Base-by-base conservation (phyloP, 1,140 invertebrate species). In the Sogatella furcifera region DNA sequence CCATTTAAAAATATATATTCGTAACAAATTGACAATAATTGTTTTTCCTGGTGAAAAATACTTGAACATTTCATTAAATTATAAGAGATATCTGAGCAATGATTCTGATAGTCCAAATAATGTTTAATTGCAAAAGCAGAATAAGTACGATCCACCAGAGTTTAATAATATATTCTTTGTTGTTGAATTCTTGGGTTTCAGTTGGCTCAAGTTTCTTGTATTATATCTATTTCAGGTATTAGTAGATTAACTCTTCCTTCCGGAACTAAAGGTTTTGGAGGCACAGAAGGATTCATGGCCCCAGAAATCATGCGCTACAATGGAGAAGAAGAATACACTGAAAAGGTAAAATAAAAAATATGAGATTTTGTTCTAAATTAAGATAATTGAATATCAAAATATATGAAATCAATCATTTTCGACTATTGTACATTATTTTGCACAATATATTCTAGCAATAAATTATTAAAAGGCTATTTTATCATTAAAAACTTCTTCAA, bases 231-330 rank as follows among this genome's bases (percentile, higher is more conserved):
- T 49, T 11, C 14, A 49, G 46, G 88, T 14, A 97, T 97, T 63
- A 96, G 92, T 69, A 77, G 95, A 22, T 75, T 91, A 55, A 89
- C 90, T 0, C 77, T 89, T 56, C 89, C 93, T 10, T 92, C 91
- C 14, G 90, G 94, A 17, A 92, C 92, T 0, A 98, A 98, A 74
- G 96, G 97, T 6, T 98, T 97, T 78, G 97, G 95, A 10, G 97
- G 93, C 0, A 95, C 92, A 0, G 92, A 95, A 73, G 94, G 95
- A 1, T 99, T 98, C 71, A 99, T 99, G 91, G 97, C 97, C 4
- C 97, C 96, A 0, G 96, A 98, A 77, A 98, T 98, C 62, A 93
- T 98, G 75, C 82, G 92, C 53, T 96, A 95, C 73, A 98, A 98
- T 73, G 97, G 97, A 0, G 96, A 98, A 73, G 94, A 98, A 73